Evolutionary conservation across 64 coral and sea anemone species (phyloP).

Genomic region (Dendrophyllia cribrosa): DNA sequence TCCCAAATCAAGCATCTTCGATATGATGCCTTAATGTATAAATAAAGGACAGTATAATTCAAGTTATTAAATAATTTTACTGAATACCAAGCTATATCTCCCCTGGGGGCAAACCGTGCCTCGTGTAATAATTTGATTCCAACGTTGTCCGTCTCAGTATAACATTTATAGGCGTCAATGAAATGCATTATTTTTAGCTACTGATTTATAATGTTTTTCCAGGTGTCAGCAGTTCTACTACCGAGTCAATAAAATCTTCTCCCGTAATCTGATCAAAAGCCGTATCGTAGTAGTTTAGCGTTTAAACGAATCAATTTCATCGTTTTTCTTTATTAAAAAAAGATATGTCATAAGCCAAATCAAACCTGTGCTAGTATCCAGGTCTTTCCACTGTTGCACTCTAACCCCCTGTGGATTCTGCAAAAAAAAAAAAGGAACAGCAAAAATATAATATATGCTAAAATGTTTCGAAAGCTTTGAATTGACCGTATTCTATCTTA

Average conservation of each 20-base stretch:
- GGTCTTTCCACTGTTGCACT: slow-evolving; percentile 64
- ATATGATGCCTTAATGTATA: slow-evolving; percentile 39
- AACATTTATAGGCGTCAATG: too few species aligned
- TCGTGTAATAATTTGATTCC: background rate
- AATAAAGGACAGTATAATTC: background rate
- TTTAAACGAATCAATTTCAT: too few species aligned
- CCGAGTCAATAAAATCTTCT: too few species aligned
- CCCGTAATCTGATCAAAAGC: too few species aligned
- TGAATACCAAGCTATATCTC: background rate
- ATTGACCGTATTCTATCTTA: too few species aligned
- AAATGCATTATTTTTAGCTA: too few species aligned
- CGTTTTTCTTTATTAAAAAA: background rate
- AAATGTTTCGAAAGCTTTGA: too few species aligned
- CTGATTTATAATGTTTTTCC: too few species aligned
- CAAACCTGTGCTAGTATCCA: slow-evolving; percentile 64
- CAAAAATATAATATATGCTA: background rate
- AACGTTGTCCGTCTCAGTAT: too few species aligned
- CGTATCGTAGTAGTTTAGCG: too few species aligned
- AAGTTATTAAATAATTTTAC: background rate
- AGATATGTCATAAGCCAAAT: background rate
- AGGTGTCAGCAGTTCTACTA: too few species aligned
- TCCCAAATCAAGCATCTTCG: slow-evolving; percentile 15
- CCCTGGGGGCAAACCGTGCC: background rate
- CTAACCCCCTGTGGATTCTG: slow-evolving; percentile 78
- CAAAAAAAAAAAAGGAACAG: background rate